Base-by-base conservation (phyloP, 2,113 vertebrate genomes). In the Scomber colias region DNA sequence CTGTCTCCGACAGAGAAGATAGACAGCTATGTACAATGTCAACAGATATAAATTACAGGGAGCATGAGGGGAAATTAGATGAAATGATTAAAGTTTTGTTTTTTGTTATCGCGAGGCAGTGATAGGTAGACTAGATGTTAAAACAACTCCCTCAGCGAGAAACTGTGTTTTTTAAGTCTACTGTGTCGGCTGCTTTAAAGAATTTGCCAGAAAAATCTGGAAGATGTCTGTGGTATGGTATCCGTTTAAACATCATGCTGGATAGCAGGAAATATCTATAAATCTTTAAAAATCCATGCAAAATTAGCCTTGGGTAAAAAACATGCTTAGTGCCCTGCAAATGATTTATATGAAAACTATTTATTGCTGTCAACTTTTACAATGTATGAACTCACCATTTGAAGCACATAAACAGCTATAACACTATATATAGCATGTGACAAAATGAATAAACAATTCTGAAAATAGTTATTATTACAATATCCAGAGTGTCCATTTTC, bases 31-130 rank as follows among this genome's bases (percentile, higher is more conserved):
- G 49, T 5, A 51, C 45, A 51, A 2, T 45, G 13, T 63, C 53
- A 53, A 76, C 48, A 44, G 13, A 48, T 53, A 27, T 53, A 54
- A 49, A 31, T 68, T 62, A 62, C n/a, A 81, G 12, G n/a, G 11
- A 13, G 21, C 44, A 44, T 16, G 19, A 75, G 16, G 49, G 45
- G 49, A 40, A 30, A 45, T 14, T 31, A 35, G 31, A 14, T 24
- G 7, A 19, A 27, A 27, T 27, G 24, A 53, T 46, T 24, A 45
- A 56, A 16, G 12, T 40, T 31, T 17, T 16, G 8, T n/a, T 21
- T 51, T 44, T 57, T 30, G n/a, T 44, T 46, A 2, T 5, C n/a
- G 11, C 2, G 15, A 68, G 14, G 35, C 69, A 17, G n/a, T 48
- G 19, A 13, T 27, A 40, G 8, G 48, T 63, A 15, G 17, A 31